A percentile compares a stretch with the other conserved stretches of the same genome.
These are phyloP conservation scores for Cyanoderma ruficeps DNA, from an alignment of 2,113 vertebrate species.

Conservation along the genomic window DNA sequence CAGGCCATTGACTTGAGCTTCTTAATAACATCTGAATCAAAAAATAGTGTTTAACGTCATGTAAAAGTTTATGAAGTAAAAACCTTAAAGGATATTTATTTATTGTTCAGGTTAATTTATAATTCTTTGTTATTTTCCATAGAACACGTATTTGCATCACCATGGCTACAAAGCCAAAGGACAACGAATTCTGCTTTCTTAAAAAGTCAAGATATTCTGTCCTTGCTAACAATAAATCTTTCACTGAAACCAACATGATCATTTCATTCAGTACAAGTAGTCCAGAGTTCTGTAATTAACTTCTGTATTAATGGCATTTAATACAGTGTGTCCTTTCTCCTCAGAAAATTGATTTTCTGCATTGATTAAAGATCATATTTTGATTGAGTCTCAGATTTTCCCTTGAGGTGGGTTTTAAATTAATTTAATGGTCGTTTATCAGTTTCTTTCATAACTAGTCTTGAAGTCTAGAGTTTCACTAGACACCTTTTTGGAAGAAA, in stretches of 20 bases:
- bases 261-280: neutral
- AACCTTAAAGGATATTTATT: neutral
- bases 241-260: neutral
- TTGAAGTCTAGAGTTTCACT: neutral
- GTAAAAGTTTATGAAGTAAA: neutral
- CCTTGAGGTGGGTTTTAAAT: neutral
- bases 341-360: neutral
- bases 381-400: neutral
- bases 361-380: neutral
- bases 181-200: neutral
- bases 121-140: neutral
- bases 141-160: neutral
- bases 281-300: neutral
- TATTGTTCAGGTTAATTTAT: neutral
- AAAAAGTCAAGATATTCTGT: neutral
- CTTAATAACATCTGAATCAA: neutral
- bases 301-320: neutral
- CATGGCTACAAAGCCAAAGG: neutral
- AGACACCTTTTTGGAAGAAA: neutral
- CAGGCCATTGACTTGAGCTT: neutral
- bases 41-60: fast-evolving
- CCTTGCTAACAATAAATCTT: neutral
- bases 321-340: neutral
- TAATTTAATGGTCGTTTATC: neutral
- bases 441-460: neutral